Evolutionary conservation across 2,797 vertebrate genomes (phyloP), one percentile per base, ranked within the genome.

Genomic region (Hafferia zeledoni): DNA sequence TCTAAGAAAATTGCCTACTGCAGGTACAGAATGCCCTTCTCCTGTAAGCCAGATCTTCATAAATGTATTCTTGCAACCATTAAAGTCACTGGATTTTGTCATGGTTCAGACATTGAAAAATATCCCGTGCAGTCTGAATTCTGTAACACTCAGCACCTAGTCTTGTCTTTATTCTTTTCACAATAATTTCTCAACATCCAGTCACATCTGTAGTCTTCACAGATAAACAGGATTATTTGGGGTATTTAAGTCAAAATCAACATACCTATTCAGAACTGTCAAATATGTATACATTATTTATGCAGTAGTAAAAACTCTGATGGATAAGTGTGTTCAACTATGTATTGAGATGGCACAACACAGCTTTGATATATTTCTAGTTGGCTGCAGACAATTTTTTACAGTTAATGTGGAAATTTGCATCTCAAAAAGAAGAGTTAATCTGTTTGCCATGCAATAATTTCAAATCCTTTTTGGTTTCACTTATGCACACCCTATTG

Each of bases 341-440:
- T 59, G 24, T 86, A 46, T 70, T 86, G 74, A 72, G 70, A 67
- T 76, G 14, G 59, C 28, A 72, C 35, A 91, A 83, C 47, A 88
- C 8, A 84, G 43, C 47, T 90, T 44, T 76, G 33, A 43, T 82
- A 37, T 63, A 94, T 94, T 93, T 84, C 44, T 71, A 31, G 20
- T 52, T 0, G 10, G 15, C 44, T 49, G 57, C 31, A 72, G 70
- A 69, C 35, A 69, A 30, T 57, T 69, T 91, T 90, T 72, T 83
- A 79, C 23, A 52, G 91, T 88, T 75, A 35, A 47, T 82, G 31
- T 65, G 25, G 41, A 55, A 86, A 96, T 95, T 84, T 94, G n/a
- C 93, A 90, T 93, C 50, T 93, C 78, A 89, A 83, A 84, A 90
- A 76, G 82, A 84, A 47, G 52, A 71, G 37, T 25, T 85, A 9